Evolutionary conservation across 2,888 invertebrate genomes (phyloP), one percentile per base, ranked within the genome.

Genomic region (Parochlus steinenii): DNA sequence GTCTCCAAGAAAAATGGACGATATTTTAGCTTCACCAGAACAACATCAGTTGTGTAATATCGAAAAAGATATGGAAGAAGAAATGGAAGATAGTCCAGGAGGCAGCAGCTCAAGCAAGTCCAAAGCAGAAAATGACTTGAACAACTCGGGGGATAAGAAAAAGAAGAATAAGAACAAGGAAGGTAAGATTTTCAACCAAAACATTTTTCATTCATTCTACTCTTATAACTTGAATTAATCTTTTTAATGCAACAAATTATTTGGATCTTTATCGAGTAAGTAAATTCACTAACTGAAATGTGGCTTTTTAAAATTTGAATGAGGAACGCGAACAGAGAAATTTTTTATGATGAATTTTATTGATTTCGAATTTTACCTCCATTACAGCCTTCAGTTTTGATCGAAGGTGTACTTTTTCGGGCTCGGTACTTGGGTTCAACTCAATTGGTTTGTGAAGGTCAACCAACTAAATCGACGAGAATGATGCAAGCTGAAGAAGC

Each of bases 401-500:
- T 99, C 58, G 98, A 98, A 63, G 98, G 98, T 32, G 97, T 99
- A 22, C 63, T 99, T 44, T 99, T 98, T 68, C 83, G 98, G 31
- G 97, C 97, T 14, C 68, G 89, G 36, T 98, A 98, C 61, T 71
- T 99, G 46, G 98, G 98, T 39, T 97, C 97, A 18, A 98, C 98
- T 5, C 98, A 98, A 58, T 71, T 98, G 40, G 89, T 93, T 7
- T 97, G 95, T 54, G 97, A 98, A 56, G 97, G 97, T 1, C 92
- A 97, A 52, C 97, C 97, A 3, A 97, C 95, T 0, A 98, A 98
- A 62, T 89, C 93, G 3, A 93, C 97, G 14, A 69, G 98, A 44
- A 98, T 98, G 98, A 85, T 95, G 69, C 98, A 99, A 58, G 98
- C 98, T 2, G 98, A 98, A 62, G 98, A 98, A 62, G 98, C 98